phyloP scores from a whole-genome alignment of 2,888 invertebrate genomes.

The Gymnoscelis rufifasciata region DNA sequence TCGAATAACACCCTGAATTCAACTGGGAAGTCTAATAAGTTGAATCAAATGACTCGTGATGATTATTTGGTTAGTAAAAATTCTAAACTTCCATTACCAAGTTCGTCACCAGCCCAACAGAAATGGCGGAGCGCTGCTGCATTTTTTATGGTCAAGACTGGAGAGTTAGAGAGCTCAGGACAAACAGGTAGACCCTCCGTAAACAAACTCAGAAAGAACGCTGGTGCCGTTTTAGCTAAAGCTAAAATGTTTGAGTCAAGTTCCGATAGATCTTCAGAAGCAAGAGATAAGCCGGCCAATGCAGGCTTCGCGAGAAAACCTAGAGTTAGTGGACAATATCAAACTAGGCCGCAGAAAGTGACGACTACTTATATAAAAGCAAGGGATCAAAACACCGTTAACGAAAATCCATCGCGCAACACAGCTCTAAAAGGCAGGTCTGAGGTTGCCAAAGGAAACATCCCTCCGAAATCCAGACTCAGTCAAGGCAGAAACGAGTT shows the following conservation, averaged over 20 bases:
- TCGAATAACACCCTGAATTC: constrained; percentile 53
- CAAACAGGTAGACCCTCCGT: constrained; percentile 84
- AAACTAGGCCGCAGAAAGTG: constrained; percentile 45
- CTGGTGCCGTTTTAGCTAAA: constrained; percentile 89
- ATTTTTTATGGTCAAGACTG: constrained; percentile 75
- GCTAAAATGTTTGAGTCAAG: constrained; percentile 85
- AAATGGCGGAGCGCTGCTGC: constrained; percentile 79
- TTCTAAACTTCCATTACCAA: constrained; percentile 40
- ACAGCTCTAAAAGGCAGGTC: constrained; percentile 37
- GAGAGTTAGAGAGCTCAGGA: constrained; percentile 60
- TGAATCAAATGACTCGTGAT: constrained; percentile 42
- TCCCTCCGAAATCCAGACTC: constrained; percentile 33
- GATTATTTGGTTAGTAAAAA: constrained; percentile 46
- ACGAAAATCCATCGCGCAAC: constrained; percentile 35
- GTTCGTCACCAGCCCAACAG: constrained; percentile 48
- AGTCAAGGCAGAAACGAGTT: constrained; percentile 45
- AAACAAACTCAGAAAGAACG: constrained; percentile 85
- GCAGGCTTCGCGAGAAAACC: constrained; percentile 68
- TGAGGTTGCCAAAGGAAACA: constrained; percentile 23
- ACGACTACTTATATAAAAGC: constrained; percentile 48
- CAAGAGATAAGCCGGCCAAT: constrained; percentile 48
- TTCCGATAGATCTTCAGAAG: constrained; percentile 70
- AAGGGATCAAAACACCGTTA: constrained; percentile 38
- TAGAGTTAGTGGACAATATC: constrained; percentile 50
- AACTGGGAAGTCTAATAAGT: constrained; percentile 45